Evolutionary conservation across 2,888 invertebrate species (phyloP).

Genomic region (Atherix ibis): DNA sequence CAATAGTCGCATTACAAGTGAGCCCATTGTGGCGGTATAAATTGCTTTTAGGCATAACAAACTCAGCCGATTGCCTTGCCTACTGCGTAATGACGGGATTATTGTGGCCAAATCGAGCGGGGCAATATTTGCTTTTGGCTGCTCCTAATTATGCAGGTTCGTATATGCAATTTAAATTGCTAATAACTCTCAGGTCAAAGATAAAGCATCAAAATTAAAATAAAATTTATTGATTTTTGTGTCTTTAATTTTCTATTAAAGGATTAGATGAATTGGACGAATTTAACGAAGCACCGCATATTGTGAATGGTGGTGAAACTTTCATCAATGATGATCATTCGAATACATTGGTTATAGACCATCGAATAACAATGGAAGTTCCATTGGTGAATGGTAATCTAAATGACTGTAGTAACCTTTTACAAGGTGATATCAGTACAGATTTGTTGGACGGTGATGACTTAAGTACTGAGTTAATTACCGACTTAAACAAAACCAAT

Average conservation of each 20-base stretch:
- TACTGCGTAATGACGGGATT: constrained; percentile 91
- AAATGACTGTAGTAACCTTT: constrained; percentile 15
- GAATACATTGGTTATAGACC: background rate
- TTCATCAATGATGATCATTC: constrained; percentile 5
- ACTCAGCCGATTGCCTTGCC: constrained; percentile 88
- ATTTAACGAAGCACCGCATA: constrained; percentile 82
- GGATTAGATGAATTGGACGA: constrained; percentile 75
- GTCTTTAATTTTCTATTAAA: constrained; percentile 13
- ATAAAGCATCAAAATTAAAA: background rate
- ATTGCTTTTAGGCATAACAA: constrained; percentile 82
- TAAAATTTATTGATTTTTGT: background rate
- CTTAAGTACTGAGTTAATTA: constrained; percentile 28
- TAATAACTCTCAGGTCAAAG: background rate
- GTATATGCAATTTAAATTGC: too few relatives aligned
- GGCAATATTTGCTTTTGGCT: constrained; percentile 75
- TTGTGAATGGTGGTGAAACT: constrained; percentile 39
- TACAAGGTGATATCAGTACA: constrained; percentile 26
- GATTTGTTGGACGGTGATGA: constrained; percentile 29
- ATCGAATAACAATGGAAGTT: constrained; percentile 24
- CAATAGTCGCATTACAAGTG: constrained; percentile 81
- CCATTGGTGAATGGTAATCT: constrained; percentile 18
- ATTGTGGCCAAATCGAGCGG: constrained; percentile 87
- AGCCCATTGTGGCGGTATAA: constrained; percentile 93
- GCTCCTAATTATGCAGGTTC: constrained; percentile 51
- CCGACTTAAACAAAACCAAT: constrained; percentile 32